Evolutionary conservation across 2,113 vertebrate species (phyloP).

Genomic region (Riparia riparia): DNA sequence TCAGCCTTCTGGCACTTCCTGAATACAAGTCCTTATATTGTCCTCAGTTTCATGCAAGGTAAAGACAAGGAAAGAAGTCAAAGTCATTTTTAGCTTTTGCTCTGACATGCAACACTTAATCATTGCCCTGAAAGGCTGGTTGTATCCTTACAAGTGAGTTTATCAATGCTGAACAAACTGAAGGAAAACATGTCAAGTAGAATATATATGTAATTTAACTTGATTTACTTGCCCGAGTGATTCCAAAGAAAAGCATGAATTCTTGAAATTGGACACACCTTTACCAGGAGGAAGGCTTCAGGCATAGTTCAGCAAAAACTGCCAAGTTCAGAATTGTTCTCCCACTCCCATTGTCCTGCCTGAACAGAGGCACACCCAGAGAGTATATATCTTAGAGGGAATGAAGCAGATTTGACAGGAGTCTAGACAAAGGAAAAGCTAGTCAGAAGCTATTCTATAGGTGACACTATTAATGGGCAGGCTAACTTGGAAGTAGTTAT

Average conservation of each 20-base stretch:
- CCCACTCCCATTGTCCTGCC: background rate
- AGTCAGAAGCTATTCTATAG: background rate
- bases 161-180: background rate
- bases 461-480: background rate
- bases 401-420: background rate
- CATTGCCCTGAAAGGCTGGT: background rate
- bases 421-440: background rate
- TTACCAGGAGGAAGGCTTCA: background rate
- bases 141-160: background rate
- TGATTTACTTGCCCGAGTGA: background rate
- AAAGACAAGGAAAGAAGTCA: constrained; percentile 8
- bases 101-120: background rate
- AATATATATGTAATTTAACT: background rate
- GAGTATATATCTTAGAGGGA: background rate
- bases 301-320: background rate
- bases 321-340: constrained; percentile 9
- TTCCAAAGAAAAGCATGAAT: background rate
- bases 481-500: background rate
- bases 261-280: constrained; percentile 18
- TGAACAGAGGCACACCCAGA: background rate
- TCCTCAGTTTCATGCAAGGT: background rate
- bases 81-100: constrained; percentile 23
- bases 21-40: background rate
- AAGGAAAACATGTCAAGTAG: background rate
- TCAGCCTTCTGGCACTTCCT: constrained; percentile 40